Conservation (phyloP, 30 jellyfish, hydroid and myxozoan species). For the Pelagia noctiluca region DNA sequence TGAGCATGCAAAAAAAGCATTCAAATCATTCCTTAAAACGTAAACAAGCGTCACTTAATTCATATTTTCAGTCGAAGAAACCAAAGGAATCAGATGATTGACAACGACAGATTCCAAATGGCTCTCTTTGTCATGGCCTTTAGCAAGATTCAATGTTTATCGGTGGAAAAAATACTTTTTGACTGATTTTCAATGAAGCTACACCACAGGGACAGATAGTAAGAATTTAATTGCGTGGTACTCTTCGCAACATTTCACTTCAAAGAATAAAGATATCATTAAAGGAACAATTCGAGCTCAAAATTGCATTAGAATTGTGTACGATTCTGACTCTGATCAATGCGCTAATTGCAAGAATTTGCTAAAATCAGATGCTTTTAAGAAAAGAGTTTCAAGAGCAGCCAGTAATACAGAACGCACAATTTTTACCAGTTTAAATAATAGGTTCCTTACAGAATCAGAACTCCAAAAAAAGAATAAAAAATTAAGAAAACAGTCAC, state of each 20-base stretch:
- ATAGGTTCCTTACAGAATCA: not conserved
- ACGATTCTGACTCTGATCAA: conserved; percentile 6
- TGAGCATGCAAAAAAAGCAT: conserved; percentile 42
- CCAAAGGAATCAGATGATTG: conserved; percentile 40
- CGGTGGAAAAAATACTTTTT: conserved; percentile 3
- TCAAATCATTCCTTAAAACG: conserved; percentile 10
- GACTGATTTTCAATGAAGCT: conserved; percentile 4
- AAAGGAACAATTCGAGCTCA: conserved; percentile 30
- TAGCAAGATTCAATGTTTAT: conserved; percentile 11
- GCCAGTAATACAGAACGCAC: not conserved
- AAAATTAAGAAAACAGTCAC: not conserved
- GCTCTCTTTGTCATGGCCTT: conserved; percentile 29
- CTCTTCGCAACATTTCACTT: conserved; percentile 13
- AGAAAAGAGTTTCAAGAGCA: conserved; percentile 2
- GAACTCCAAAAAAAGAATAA: not conserved
- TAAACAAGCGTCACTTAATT: conserved; percentile 25
- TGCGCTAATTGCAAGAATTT: conserved; percentile 10
- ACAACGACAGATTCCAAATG: conserved; percentile 1
- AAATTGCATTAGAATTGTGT: conserved; percentile 1
- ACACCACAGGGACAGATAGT: conserved; percentile 20
- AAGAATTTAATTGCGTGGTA: conserved; percentile 29
- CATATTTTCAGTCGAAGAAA: conserved; percentile 16
- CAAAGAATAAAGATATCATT: not conserved
- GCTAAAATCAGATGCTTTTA: not conserved
- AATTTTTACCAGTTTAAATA: not conserved